A percentile compares a stretch with the other conserved stretches of the same genome.
Evolutionary conservation across 2,113 vertebrate species (phyloP).

Genomic region (Pao palembangensis): DNA sequence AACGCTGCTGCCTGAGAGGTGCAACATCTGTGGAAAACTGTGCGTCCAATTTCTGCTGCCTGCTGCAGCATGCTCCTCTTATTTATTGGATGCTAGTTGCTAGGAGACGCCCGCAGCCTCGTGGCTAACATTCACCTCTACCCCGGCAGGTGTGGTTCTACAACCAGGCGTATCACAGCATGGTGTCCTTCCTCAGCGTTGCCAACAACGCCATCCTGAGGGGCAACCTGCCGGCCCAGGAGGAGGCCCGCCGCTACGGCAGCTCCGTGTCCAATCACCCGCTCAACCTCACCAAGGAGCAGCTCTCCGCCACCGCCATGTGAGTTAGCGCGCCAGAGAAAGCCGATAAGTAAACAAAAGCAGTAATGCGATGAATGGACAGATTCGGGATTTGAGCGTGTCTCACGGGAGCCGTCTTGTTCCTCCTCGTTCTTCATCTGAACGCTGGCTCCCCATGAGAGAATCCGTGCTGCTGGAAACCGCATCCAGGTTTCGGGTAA

Average conservation of each 20-base stretch:
- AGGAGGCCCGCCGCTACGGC: slow-evolving; percentile 79
- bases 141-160: slow-evolving; percentile 95
- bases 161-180: slow-evolving; percentile 89
- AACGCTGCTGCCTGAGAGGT: no score
- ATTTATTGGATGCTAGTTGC: slow-evolving; percentile 27
- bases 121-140: slow-evolving; percentile 1
- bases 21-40: no score
- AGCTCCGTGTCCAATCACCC: slow-evolving; percentile 92
- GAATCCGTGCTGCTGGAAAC: neutral
- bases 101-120: slow-evolving; percentile 33
- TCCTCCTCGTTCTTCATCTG: slow-evolving; percentile 16
- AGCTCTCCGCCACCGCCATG: slow-evolving; percentile 86
- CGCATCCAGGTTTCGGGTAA: slow-evolving; percentile 33
- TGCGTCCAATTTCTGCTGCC: neutral
- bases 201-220: slow-evolving; percentile 93
- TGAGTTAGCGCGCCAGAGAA: slow-evolving; percentile 69
- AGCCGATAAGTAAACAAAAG: no score
- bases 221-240: slow-evolving; percentile 79
- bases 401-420: neutral
- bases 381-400: slow-evolving; percentile 41
- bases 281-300: slow-evolving; percentile 93
- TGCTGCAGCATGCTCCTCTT: neutral
- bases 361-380: slow-evolving; percentile 28
- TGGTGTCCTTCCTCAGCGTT: slow-evolving; percentile 88
- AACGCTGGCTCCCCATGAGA: slow-evolving; percentile 35